Base-by-base conservation (phyloP, 92 coral and sea anemone species). In the Virgularia gustaviana region DNA sequence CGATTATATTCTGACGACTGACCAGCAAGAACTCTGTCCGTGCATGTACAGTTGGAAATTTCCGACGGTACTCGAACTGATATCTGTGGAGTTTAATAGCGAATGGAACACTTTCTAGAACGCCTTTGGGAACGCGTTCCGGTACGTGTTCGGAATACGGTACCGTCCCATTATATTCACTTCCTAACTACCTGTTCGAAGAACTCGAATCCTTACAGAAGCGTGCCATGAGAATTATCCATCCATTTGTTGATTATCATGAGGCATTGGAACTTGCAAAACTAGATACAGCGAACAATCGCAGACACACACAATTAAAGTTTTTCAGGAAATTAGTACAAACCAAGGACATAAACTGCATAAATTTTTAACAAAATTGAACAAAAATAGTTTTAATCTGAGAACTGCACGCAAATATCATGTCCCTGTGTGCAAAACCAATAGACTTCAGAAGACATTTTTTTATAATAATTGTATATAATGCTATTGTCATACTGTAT, bases 81-180 rank as follows among this genome's bases (percentile, higher is more conserved):
- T n/a, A n/a, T n/a, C n/a, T n/a, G n/a, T n/a, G n/a, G n/a, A n/a
- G n/a, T n/a, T n/a, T n/a, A n/a, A n/a, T n/a, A n/a, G n/a, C n/a
- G n/a, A n/a, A n/a, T n/a, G n/a, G n/a, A n/a, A n/a, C n/a, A n/a
- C n/a, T n/a, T n/a, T n/a, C n/a, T n/a, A n/a, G n/a, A n/a, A n/a
- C n/a, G n/a, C n/a, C n/a, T n/a, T n/a, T n/a, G n/a, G n/a, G n/a
- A n/a, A n/a, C n/a, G n/a, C n/a, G n/a, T n/a, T n/a, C n/a, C n/a
- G n/a, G n/a, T n/a, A n/a, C n/a, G n/a, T n/a, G n/a, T n/a, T n/a
- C n/a, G n/a, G n/a, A n/a, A n/a, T n/a, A n/a, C n/a, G n/a, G n/a
- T n/a, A n/a, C n/a, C 63, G 76, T 49, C 76, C 76, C 76, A 49
- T 49, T 36, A 70, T 56, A 66, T 28, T 66, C 73, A 44, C 58